These are phyloP conservation scores for Penelope pileata DNA, from an alignment of 2,113 vertebrate genomes.

Conservation along the genomic window DNA sequence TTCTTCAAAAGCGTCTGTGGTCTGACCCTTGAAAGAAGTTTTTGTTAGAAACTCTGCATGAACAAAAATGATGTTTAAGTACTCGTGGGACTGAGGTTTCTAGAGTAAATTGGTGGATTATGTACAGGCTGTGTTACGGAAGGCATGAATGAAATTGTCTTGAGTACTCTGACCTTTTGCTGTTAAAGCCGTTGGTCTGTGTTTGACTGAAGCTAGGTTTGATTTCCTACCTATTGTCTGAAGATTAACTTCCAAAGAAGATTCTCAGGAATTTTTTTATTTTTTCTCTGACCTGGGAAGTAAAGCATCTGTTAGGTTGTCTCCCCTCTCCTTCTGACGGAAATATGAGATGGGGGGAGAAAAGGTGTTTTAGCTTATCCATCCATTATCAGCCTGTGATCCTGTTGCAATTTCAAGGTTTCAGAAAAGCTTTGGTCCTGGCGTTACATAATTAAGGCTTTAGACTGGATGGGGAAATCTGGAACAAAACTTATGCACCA, in stretches of 20 bases:
- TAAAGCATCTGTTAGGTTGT: neutral
- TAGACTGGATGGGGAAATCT: neutral
- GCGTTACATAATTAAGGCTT: neutral
- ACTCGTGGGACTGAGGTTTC: neutral
- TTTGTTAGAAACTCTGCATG: neutral
- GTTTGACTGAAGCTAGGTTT: neutral
- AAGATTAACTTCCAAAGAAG: neutral
- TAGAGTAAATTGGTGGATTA: neutral
- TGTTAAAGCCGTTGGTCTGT: neutral
- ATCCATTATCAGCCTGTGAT: neutral
- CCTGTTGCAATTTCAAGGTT: neutral
- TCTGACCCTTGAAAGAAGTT: neutral
- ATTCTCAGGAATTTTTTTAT: neutral
- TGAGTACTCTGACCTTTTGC: neutral
- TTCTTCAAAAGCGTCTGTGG: neutral
- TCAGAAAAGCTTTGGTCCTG: neutral
- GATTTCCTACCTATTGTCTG: neutral
- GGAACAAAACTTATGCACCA: neutral
- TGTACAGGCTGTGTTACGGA: neutral
- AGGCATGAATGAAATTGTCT: neutral
- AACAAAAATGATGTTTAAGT: neutral
- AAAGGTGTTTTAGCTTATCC: neutral
- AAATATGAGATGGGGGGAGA: accelerated
- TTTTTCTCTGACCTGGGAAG: neutral
- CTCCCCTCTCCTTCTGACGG: neutral